Base-by-base conservation (phyloP, 2,797 vertebrate species). In the Sparus aurata region DNA sequence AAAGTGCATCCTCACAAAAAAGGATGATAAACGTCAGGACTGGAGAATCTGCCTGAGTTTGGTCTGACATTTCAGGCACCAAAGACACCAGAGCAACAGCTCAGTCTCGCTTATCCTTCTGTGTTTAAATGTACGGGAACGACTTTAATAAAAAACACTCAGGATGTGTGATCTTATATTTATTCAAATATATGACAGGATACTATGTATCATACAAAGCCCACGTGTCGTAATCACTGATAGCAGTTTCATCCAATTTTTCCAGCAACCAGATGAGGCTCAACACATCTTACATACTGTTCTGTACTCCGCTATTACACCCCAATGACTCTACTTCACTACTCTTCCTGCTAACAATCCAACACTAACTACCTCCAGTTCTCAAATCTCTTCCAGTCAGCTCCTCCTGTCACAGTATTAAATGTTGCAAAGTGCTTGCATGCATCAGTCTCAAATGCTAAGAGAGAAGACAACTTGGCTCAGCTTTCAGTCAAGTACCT, bases 141-240 rank as follows among this genome's bases (percentile, higher is more conserved):
- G 12, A 55, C 55, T 81, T 74, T 75, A 89, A 93, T 82, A 68
- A 89, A 38, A 91, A 87, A 85, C 59, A 93, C 85, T 85, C 85
- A 85, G 66, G 69, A 80, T 73, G 73, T 88, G 80, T 75, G 75
- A 85, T 78, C 86, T 82, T 85, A 77, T 73, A 85, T 95, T 95
- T 94, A 95, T 94, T 95, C 59, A 83, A 75, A 87, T 86, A 77
- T 82, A 85, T 87, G 83, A 91, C 87, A 91, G 71, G 79, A 87
- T 87, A 86, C 79, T 53, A 62, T 78, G 53, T 70, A 84, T 80
- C 79, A 86, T 87, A 93, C 92, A 94, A 87, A 87, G 77, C 82
- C 74, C 50, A 61, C 60, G 88, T 85, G 73, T 88, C 73, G 73
- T 69, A 61, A 80, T 78, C 74, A 87, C 79, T 17, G 30, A 77